Evolutionary conservation across 2,113 vertebrate species (phyloP), one percentile per base, ranked within the genome.

Genomic region (Balaeniceps rex): DNA sequence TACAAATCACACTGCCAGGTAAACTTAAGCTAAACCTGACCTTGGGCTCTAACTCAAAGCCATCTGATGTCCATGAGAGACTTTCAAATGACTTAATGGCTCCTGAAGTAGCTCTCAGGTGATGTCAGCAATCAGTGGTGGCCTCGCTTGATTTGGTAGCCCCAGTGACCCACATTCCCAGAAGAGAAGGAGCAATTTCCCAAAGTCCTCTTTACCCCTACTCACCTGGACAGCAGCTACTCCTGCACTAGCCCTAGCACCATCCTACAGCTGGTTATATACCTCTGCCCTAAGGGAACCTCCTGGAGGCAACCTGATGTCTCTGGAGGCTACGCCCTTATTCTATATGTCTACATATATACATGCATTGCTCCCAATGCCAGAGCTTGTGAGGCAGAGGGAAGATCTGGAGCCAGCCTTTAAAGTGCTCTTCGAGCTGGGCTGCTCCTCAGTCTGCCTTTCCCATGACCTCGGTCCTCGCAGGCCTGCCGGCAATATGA

Each of bases 1-100:
- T 28, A 91, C 68, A 91, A 94, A 97, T 80, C 75, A 25, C 55
- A 25, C 70, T 83, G 57, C 91, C 93, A 90, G 93, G 54, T 91
- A 70, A 91, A 76, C 61, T 61, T 54, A 4, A 91, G 70, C 34
- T 91, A 89, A 68, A 76, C 60, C n/a, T 83, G 75, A 70, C 89
- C 84, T 77, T 80, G 82, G 78, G 66, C 58, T 83, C 58, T 55
- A 36, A 52, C 60, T 93, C 87, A 69, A 31, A 95, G 46, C 87
- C 58, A 34, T 44, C 72, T 60, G 80, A 78, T 68, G 74, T 55
- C 76, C 51, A 31, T 47, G 77, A 89, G 57, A 88, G 72, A 26
- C 52, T 95, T 87, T 60, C 76, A 47, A 42, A 66, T 68, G 81
- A 52, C 66, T 86, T 28, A 28, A 16, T 47, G 38, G 55, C 68